Evolutionary conservation across 2,113 vertebrate species (phyloP), one percentile per base, ranked within the genome.

Genomic region (Chaetops frenatus): DNA sequence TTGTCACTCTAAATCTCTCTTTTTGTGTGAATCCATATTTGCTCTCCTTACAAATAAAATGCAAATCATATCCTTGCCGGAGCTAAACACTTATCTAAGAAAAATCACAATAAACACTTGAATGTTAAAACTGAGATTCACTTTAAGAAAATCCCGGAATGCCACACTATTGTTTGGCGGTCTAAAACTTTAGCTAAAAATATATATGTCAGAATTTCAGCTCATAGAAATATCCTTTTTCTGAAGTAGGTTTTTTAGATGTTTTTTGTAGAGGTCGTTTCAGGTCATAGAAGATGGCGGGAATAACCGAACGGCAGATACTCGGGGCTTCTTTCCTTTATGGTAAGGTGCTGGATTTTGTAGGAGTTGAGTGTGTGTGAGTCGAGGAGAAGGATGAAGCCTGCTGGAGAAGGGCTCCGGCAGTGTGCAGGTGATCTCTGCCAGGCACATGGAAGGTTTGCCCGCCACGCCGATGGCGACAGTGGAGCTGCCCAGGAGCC

Each of bases 31-130:
- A 90, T 95, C 83, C n/a, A 13, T 85, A 93, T 91, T 97, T 91
- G 50, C 81, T 95, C n/a, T 97, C 85, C 92, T 93, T 95, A 94
- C 69, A 96, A 97, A 95, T 95, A 94, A 96, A 97, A 98, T 97
- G 96, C 93, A 98, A 97, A 97, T 97, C 84, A 81, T 88, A 84
- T 91, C 73, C 88, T 96, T 97, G 53, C 77, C 77, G 91, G 82
- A 91, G 72, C 91, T 94, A 81, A 96, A 94, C 42, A 87, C 73
- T 94, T 97, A 93, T 16, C 57, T 88, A 87, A 79, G 65, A 78
- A 82, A 97, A 98, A 97, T 96, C 86, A 79, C 86, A 96, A 96
- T 86, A 97, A 92, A 90, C 94, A 94, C 85, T 96, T 93, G 82
- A 97, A 96, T 88, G 90, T 96, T 96, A 94, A 97, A 97, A 93